Evolutionary conservation across 2,888 invertebrate species (phyloP), one percentile per base, ranked within the genome.

Genomic region (Rugalucina vietnamica): DNA sequence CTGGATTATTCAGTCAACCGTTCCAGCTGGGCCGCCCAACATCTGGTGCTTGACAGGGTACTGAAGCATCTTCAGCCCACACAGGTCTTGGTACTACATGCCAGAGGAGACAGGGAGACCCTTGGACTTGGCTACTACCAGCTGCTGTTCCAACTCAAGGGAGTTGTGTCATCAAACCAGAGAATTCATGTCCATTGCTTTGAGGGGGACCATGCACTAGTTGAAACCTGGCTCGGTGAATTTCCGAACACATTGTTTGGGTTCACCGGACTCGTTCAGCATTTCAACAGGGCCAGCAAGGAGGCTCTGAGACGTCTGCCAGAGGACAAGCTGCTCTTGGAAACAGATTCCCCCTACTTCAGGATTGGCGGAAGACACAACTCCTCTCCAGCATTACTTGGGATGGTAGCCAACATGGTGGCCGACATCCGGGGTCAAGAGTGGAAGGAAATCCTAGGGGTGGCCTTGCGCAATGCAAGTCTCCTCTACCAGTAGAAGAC

Each of bases 111-210:
- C 21, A 49, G 70, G 24, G 65, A 60, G 21, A 29, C 1, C 29
- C 29, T 24, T 18, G 37, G 34, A 60, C 37, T 34, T 1, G 60
- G 14, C 24, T 60, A 76, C 36, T 27, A 3, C 34, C 60, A 54
- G 37, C 57, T 76, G n/a, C 37, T 57, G 37, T 54, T 34, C 5
- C 54, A 34, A 57, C 60, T 76, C 4, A 57, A 57, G 29, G 54
- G 49, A 3, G 37, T 36, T 1, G 76, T 76, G 18, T 37, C 57
- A 27, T 27, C 10, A 24, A n/a, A 70, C 29, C 77, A 77, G 49
- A 27, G 49, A 34, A 76, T 76, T 14, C 69, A 76, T 34, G 34
- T 69, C 3, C 76, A 76, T 21, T 76, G 60, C 60, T 29, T 60
- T 29, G 29, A 29, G 5, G 60, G 60, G 8, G 29, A 3, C 60